Evolutionary conservation across 1,140 invertebrate genomes (phyloP), one percentile per base, ranked within the genome.

Genomic region (Drosophila malerkotliana): DNA sequence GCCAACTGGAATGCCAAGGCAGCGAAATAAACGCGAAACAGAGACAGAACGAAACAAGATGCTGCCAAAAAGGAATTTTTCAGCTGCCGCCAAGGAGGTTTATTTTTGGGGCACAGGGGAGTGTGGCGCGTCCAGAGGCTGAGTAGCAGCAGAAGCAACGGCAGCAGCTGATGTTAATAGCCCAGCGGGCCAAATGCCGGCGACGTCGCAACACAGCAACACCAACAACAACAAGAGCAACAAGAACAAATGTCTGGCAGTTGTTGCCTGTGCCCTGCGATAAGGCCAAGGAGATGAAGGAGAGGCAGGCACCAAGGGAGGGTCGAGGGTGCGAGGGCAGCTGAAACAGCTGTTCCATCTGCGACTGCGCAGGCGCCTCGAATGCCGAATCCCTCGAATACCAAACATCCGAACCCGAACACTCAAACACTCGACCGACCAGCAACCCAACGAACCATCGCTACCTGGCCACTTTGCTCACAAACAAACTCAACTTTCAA

Each of bases 81-180:
- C 82, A 88, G 82, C 82, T 87, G 81, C 82, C 75, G 69, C 66
- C 64, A 58, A 51, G 47, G 44, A 44, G 47, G 34, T 37, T 37
- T 37, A 37, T 37, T 37, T 37, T n/a, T 12, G 34, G 47, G 39
- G 30, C 55, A 21, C 26, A 14, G 14, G 10, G 48, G 4, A 59
- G n/a, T 44, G 41, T 9, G 24, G 37, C 26, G 34, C 32, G 21
- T 14, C 6, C 32, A 26, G 4, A 44, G 26, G 53, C 28, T 41
- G 9, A 28, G 26, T 28, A 54, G 77, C 57, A 49, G 64, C 51
- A 54, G 67, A 60, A 45, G 61, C 62, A 72, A 56, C 75, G 48
- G 51, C 79, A 87, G 82, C 83, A 87, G 83, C 83, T 87, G 83
- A 87, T 87, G 83, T 87, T 87, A 87, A 87, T 88, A 88, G 83